Percentiles rank a stretch among this genome's conserved stretches.
Evolutionary conservation across 2,797 vertebrate genomes (phyloP).

Genomic region (Xenops minutus): DNA sequence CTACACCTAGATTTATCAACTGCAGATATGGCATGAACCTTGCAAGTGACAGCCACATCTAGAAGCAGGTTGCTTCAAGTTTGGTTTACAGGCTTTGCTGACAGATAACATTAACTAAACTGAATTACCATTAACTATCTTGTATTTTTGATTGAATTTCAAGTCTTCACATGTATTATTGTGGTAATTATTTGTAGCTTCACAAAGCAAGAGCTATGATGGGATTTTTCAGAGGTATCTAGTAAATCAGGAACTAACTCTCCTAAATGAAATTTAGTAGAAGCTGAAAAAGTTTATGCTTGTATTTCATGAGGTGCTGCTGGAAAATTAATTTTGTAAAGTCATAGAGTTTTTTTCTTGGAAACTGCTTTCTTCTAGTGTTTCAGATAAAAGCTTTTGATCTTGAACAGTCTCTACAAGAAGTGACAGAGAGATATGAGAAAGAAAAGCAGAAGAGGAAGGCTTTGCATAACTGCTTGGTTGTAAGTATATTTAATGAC

Average conservation of each 20-base stretch:
- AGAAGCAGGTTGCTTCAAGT: background rate
- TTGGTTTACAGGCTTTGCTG: background rate
- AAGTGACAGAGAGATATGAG: constrained; percentile 72
- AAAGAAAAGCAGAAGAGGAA: constrained; percentile 79
- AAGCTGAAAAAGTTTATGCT: background rate
- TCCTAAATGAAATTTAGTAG: background rate
- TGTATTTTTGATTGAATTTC: background rate
- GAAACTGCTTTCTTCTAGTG: constrained; percentile 54
- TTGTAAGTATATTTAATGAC: constrained; percentile 71
- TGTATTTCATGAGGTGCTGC: background rate
- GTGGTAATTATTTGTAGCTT: background rate
- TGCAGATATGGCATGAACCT: background rate
- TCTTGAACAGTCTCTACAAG: constrained; percentile 76
- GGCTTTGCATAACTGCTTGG: constrained; percentile 78
- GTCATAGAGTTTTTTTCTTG: background rate
- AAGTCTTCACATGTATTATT: background rate
- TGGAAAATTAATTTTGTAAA: background rate
- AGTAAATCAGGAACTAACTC: background rate
- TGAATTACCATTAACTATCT: background rate
- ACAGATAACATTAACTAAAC: background rate
- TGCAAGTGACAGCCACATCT: background rate
- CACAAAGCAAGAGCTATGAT: background rate
- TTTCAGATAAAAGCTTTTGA: constrained; percentile 65
- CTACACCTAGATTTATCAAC: background rate
- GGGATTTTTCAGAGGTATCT: background rate